A percentile compares a stretch with the other conserved stretches of the same genome.
Evolutionary conservation across 2,797 vertebrate species (phyloP).

Genomic region (Chaetophractus vellerosus): DNA sequence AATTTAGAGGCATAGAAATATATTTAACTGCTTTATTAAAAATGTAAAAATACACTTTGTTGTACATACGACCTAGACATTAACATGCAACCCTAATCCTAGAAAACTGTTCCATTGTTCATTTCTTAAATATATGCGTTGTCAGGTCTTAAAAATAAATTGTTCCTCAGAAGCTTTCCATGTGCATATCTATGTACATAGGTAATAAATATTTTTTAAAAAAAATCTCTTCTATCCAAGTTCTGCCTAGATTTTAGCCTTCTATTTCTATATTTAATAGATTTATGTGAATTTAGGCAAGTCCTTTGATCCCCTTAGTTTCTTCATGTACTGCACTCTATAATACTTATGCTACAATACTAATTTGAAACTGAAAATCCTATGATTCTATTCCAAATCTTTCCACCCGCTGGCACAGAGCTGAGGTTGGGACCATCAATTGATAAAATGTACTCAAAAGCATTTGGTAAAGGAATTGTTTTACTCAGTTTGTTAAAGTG

Average conservation of each 20-base stretch:
- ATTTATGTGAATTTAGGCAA: neutral
- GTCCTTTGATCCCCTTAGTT: neutral
- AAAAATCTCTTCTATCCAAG: neutral
- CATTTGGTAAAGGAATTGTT: neutral
- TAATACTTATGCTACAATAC: neutral
- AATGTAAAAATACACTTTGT: neutral
- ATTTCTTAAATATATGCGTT: neutral
- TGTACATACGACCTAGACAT: neutral
- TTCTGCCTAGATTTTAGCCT: neutral
- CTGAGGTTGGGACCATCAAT: neutral
- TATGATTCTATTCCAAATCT: neutral
- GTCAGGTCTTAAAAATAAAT: neutral
- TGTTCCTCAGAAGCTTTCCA: neutral
- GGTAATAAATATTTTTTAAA: neutral
- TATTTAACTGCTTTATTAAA: slow-evolving; percentile 3
- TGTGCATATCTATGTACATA: neutral
- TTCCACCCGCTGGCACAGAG: neutral
- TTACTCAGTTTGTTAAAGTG: neutral
- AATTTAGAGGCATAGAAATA: neutral
- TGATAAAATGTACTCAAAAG: neutral
- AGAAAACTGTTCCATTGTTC: neutral
- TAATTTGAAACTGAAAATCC: neutral
- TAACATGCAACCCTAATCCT: neutral
- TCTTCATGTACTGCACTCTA: neutral
- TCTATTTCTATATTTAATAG: neutral